Evolutionary conservation across 1,140 invertebrate species (phyloP).

Genomic region (Euschistus heros): DNA sequence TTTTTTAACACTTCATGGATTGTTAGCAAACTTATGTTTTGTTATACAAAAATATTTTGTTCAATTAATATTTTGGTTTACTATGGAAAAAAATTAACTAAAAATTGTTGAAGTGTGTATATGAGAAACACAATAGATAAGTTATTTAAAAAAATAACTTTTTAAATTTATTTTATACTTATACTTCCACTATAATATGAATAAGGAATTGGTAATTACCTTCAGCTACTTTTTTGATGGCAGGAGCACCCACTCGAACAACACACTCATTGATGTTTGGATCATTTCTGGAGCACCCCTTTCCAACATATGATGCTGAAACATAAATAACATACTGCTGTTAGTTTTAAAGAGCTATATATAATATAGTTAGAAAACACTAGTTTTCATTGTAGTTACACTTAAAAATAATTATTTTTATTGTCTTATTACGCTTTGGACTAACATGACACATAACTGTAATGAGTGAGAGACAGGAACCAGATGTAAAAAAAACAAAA

Average conservation of each 20-base stretch:
- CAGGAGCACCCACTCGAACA: conserved; percentile 35
- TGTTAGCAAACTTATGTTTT: too few species aligned
- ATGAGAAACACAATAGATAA: background rate
- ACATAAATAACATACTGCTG: conserved; percentile 22
- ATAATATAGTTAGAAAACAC: too few species aligned
- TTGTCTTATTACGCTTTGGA: too few species aligned
- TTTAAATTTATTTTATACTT: background rate
- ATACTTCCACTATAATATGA: background rate
- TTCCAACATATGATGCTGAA: conserved; percentile 41
- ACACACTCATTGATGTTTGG: conserved; percentile 39
- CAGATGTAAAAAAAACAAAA: too few species aligned
- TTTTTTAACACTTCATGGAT: too few species aligned
- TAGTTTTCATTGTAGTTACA: too few species aligned
- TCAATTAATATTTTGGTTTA: too few species aligned
- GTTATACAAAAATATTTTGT: too few species aligned
- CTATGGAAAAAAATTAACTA: too few species aligned
- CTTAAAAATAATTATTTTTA: too few species aligned
- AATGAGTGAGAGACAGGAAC: too few species aligned
- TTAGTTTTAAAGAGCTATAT: background rate
- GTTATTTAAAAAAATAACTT: background rate
- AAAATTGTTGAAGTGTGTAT: background rate
- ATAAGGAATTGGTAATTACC: conserved; percentile 31
- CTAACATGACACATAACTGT: too few species aligned
- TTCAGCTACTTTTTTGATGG: conserved; percentile 37
- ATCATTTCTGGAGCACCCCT: conserved; percentile 39